A percentile compares a stretch with the other conserved stretches of the same genome.
Conservation (phyloP, 2,888 invertebrate genomes). For the Caenorhabditis sinica region DNA sequence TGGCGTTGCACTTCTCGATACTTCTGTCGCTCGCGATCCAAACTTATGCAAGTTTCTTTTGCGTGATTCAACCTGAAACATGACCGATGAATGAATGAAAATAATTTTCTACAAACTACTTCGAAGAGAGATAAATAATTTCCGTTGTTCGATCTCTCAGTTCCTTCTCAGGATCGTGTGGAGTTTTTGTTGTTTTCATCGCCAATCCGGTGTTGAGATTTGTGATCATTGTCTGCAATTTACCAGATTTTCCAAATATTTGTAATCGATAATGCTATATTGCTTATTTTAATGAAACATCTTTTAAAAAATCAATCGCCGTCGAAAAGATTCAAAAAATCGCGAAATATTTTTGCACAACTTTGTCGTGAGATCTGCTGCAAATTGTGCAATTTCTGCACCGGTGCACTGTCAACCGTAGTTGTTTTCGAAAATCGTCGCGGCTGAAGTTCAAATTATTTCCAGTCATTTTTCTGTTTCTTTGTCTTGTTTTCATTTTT, state of each 20-base stretch:
- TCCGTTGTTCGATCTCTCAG: conserved; percentile 28
- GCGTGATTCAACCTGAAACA: conserved; percentile 46
- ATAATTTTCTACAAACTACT: conserved; percentile 7
- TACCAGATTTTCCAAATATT: too few relatives aligned
- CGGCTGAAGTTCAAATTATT: conserved; percentile 1
- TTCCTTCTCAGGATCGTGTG: conserved; percentile 39
- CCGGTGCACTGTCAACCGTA: conserved; percentile 47
- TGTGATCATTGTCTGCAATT: conserved; percentile 37
- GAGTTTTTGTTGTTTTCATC: conserved; percentile 18
- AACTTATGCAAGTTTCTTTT: conserved; percentile 45
- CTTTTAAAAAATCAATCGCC: too few relatives aligned
- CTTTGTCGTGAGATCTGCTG: conserved; percentile 35
- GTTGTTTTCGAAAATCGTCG: not conserved
- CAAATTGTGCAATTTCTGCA: conserved; percentile 5
- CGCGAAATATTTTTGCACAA: not conserved
- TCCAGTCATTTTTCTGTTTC: not conserved
- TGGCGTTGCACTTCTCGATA: conserved; percentile 46
- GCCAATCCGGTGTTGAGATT: conserved; percentile 38
- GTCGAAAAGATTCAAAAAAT: not conserved
- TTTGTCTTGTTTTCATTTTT: not conserved
- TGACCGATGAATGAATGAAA: not conserved
- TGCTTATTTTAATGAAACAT: not conserved
- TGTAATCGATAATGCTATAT: too few relatives aligned
- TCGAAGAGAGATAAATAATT: conserved; percentile 47
- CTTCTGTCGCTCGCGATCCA: conserved; percentile 60